These are phyloP conservation scores for Hyperoplus lanceolatus DNA, from an alignment of 2,797 vertebrate genomes.

Conservation along the genomic window DNA sequence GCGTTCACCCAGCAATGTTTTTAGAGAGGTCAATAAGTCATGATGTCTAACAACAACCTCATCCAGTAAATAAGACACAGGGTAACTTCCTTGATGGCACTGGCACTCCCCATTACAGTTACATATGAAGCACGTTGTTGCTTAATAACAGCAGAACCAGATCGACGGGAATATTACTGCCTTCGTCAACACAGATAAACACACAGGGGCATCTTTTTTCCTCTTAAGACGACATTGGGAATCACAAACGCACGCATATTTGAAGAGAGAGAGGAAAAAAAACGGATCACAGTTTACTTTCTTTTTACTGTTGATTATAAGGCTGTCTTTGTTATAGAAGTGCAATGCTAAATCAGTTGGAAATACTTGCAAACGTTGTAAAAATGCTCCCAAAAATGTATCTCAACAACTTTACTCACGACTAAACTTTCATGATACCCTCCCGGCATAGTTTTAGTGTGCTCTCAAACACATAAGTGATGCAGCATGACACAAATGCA, in stretches of 20 bases:
- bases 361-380: background rate
- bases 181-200: slow-evolving; percentile 23
- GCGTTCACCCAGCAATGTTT: background rate
- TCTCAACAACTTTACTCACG: background rate
- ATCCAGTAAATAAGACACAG: background rate
- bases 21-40: background rate
- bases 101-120: background rate
- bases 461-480: background rate
- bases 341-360: background rate
- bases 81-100: slow-evolving; percentile 15
- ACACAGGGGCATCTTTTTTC: slow-evolving; percentile 15
- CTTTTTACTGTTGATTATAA: background rate
- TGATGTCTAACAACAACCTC: background rate
- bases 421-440: background rate
- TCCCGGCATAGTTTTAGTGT: background rate
- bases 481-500: no score
- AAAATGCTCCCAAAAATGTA: background rate
- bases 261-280: background rate
- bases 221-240: background rate
- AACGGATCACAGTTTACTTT: background rate
- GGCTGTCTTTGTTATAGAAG: background rate
- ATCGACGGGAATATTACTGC: slow-evolving; percentile 53
- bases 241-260: background rate
- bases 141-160: slow-evolving; percentile 58
- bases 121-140: slow-evolving; percentile 23